Evolutionary conservation across 2,797 vertebrate species (phyloP), one percentile per base, ranked within the genome.

Genomic region (Periophthalmus magnuspinnatus): DNA sequence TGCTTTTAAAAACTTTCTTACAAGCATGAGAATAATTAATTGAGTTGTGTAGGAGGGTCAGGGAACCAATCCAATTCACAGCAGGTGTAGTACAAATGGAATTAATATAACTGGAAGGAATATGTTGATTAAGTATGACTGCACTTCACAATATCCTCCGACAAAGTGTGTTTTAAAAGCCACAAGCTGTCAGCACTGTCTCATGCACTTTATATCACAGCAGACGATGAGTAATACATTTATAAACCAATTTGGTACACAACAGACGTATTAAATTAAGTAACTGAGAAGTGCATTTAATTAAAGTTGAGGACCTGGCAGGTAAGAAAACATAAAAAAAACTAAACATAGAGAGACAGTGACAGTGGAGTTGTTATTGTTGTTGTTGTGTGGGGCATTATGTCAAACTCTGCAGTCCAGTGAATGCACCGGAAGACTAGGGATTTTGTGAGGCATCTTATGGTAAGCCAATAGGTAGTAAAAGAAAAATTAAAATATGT

Each of bases 231-330:
- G 24, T 77, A 64, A 80, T 75, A 16, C 67, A 78, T 81, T 76
- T 61, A 76, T 70, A 74, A 79, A 75, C 33, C 21, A 6, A 71
- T 52, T 66, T 21, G 17, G 22, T 21, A 75, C 33, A 58, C 70
- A 72, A 56, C 48, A 66, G 65, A 73, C 32, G 68, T 52, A 58
- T 67, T 76, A 57, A 77, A 81, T 78, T 78, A 34, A 75, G 62
- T 68, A 14, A 48, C 59, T 64, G 24, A 45, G 47, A 76, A 78
- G 79, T 22, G 38, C 45, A 78, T 78, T 84, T 84, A 48, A 81
- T 82, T 78, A 70, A 64, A 52, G 71, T 69, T 63, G 68, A 76
- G 48, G 67, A 83, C 57, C 67, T 17, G 54, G 68, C 33, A 28
- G 54, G 67, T 57, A 52, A 52, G 19, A 9, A 52, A 52, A n/a